Evolutionary conservation across 2,797 vertebrate species (phyloP).

Genomic region (Poecilia wingei): DNA sequence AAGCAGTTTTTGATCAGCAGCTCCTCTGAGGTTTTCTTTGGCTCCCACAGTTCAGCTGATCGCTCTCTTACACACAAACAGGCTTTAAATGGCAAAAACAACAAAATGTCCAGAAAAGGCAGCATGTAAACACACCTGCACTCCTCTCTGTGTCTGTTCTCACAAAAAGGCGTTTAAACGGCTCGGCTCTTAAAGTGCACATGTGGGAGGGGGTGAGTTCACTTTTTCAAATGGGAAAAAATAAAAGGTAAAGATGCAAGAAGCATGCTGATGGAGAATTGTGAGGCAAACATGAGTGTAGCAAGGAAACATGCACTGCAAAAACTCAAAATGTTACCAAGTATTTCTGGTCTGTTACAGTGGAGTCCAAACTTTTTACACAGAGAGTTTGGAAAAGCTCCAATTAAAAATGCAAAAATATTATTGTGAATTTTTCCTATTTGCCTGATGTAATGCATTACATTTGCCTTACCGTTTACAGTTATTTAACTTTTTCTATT

Average conservation of each 20-base stretch:
- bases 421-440: too few relatives aligned
- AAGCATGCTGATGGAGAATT: conserved; percentile 15
- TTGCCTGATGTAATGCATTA: too few relatives aligned
- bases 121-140: conserved; percentile 46
- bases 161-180: conserved; percentile 56
- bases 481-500: too few relatives aligned
- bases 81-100: conserved; percentile 45
- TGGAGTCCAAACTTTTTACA: too few relatives aligned
- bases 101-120: conserved; percentile 59
- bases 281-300: conserved; percentile 48
- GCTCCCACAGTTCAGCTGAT: conserved; percentile 9
- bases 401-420: too few relatives aligned
- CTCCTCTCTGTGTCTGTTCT: conserved; percentile 47
- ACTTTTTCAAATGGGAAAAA: neutral
- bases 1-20: neutral
- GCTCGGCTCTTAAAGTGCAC: conserved; percentile 68
- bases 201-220: conserved; percentile 44
- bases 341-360: too few relatives aligned
- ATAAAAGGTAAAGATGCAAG: conserved; percentile 1
- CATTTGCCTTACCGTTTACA: too few relatives aligned
- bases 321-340: too few relatives aligned
- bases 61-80: conserved; percentile 14
- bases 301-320: too few relatives aligned
- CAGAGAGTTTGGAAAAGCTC: too few relatives aligned
- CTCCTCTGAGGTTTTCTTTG: conserved; percentile 6